These are phyloP conservation scores for Calephelis nemesis DNA, from an alignment of 1,140 invertebrate species.

Conservation along the genomic window DNA sequence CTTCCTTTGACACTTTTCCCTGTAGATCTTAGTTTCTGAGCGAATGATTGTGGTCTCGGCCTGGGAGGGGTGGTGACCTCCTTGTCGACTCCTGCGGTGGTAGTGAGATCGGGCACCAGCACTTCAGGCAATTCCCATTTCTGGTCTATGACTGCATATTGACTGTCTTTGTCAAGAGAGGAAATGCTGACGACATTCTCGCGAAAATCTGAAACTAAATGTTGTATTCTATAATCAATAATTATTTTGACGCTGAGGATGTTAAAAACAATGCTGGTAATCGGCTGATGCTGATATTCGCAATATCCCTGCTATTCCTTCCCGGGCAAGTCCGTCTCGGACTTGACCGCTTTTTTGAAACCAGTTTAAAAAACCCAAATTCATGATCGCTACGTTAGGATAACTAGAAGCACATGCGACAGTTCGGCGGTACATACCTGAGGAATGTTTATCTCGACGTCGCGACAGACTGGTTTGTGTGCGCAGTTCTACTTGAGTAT, in stretches of 20 bases:
- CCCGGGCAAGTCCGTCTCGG: too few relatives aligned
- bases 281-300: too few relatives aligned
- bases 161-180: constrained; percentile 72
- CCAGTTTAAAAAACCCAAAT: too few relatives aligned
- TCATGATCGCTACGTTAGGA: too few relatives aligned
- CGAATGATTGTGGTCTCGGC: constrained; percentile 89
- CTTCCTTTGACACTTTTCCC: constrained; percentile 89
- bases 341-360: too few relatives aligned
- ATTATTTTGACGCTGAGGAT: too few relatives aligned
- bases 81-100: constrained; percentile 33
- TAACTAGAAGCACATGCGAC: constrained; percentile 1
- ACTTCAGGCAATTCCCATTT: constrained; percentile 48
- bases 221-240: too few relatives aligned
- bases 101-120: constrained; percentile 35
- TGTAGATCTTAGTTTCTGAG: constrained; percentile 90
- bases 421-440: constrained; percentile 63
- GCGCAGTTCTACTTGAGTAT: constrained; percentile 93
- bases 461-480: constrained; percentile 81
- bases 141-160: constrained; percentile 63
- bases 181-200: constrained; percentile 77
- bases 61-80: constrained; percentile 82
- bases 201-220: constrained; percentile 83
- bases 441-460: constrained; percentile 76
- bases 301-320: too few relatives aligned
- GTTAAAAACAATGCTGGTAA: too few relatives aligned